Evolutionary conservation across 2,113 vertebrate species (phyloP).

Genomic region (Seriola rivoliana): DNA sequence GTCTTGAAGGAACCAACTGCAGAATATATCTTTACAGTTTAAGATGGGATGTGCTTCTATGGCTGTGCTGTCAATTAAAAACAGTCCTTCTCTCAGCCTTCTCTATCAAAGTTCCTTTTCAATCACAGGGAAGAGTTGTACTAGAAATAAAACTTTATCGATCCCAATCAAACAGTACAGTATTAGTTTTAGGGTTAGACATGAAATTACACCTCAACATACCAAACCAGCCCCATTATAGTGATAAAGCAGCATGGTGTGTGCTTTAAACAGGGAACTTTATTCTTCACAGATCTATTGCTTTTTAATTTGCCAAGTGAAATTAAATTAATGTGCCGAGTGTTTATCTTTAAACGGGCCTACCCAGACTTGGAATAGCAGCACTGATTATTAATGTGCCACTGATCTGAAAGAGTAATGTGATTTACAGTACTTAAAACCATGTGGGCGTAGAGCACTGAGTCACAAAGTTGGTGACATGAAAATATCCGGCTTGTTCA

Average conservation of each 20-base stretch:
- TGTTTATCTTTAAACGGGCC: background rate
- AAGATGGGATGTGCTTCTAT: background rate
- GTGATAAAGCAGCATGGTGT: background rate
- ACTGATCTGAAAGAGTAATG: conserved; percentile 45
- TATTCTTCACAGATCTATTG: background rate
- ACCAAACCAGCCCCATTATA: background rate
- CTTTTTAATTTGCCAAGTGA: conserved; percentile 5
- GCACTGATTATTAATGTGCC: conserved; percentile 14
- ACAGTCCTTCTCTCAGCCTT: no score
- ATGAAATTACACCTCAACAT: background rate
- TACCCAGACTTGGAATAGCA: conserved; percentile 12
- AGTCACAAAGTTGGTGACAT: conserved; percentile 37
- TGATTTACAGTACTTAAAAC: conserved; percentile 26
- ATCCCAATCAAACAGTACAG: background rate
- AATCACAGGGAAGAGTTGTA: background rate
- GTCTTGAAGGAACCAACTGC: background rate
- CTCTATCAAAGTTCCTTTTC: no score
- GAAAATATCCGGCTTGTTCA: conserved; percentile 13
- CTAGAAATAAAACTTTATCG: background rate
- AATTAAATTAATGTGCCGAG: background rate
- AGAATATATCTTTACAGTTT: background rate
- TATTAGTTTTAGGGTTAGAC: background rate
- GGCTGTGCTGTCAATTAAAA: background rate
- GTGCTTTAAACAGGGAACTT: background rate
- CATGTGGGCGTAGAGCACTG: background rate